Conservation (phyloP, 2,888 invertebrate species). For the Sesamia inferens region DNA sequence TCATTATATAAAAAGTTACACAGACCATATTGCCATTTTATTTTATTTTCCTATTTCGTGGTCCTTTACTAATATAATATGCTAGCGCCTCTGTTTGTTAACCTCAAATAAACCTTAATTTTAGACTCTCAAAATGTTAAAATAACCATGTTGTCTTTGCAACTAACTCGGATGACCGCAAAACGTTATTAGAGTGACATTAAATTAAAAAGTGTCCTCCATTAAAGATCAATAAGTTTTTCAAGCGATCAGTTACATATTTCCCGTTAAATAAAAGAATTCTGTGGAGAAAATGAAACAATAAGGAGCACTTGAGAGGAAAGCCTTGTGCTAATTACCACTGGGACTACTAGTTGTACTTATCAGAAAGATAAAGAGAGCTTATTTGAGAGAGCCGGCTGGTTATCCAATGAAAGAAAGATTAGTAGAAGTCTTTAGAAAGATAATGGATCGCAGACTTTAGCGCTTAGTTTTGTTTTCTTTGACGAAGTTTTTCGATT, state of each 20-base stretch:
- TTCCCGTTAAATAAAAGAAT: not conserved
- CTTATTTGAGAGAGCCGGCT: constrained; percentile 10
- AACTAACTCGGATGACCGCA: not conserved
- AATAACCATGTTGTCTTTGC: not conserved
- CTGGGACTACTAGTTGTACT: constrained; percentile 25
- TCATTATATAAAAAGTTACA: not conserved
- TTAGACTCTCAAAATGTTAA: not conserved
- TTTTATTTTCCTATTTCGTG: not conserved
- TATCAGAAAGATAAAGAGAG: constrained; percentile 26
- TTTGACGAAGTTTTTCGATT: constrained; percentile 20
- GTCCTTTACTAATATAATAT: not conserved
- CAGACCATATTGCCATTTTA: too few relatives aligned
- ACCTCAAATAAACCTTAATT: not conserved
- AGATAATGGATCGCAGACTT: constrained; percentile 23
- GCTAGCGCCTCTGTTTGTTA: not conserved
- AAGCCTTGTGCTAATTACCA: constrained; percentile 6
- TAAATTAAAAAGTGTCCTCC: not conserved
- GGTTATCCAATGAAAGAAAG: constrained; percentile 18
- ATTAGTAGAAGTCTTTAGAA: constrained; percentile 41
- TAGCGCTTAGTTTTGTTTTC: constrained; percentile 26
- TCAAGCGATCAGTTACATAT: not conserved
- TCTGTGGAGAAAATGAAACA: not conserved
- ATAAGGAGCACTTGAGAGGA: not conserved
- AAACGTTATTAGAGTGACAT: not conserved
- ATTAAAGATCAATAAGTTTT: not conserved